These are phyloP conservation scores for Pharmacophagus antenor DNA, from an alignment of 2,888 invertebrate genomes.

Conservation along the genomic window DNA sequence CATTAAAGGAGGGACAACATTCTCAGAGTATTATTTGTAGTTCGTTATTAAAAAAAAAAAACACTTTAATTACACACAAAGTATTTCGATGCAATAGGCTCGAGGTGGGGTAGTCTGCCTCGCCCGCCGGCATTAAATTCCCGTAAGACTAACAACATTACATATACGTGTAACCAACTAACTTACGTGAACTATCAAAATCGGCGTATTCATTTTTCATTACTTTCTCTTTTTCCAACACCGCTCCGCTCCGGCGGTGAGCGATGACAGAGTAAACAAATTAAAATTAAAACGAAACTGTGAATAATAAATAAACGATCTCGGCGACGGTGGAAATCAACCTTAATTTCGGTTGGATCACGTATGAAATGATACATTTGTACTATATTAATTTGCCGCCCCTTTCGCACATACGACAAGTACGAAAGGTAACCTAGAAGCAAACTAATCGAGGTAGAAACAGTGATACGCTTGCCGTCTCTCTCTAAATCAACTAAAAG, in stretches of 20 bases:
- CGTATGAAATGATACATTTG: constrained; percentile 34
- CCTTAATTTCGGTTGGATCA: constrained; percentile 32
- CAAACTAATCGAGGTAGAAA: not conserved
- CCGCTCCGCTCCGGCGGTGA: constrained; percentile 1
- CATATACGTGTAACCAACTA: constrained; percentile 50
- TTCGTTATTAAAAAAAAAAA: not conserved
- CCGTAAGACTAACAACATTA: constrained; percentile 51
- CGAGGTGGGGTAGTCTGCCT: constrained; percentile 74
- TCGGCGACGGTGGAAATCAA: constrained; percentile 28
- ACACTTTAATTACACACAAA: constrained; percentile 8
- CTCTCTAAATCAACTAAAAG: too few relatives aligned
- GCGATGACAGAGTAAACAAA: constrained; percentile 26
- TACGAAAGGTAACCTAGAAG: not conserved
- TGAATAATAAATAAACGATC: constrained; percentile 34
- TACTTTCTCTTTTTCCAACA: constrained; percentile 25
- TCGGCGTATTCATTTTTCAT: constrained; percentile 17
- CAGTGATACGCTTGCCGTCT: not conserved
- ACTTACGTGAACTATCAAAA: constrained; percentile 43
- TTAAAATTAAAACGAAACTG: constrained; percentile 26
- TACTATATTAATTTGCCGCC: constrained; percentile 30
- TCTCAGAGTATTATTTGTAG: not conserved
- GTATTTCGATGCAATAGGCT: constrained; percentile 32
- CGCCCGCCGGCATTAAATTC: constrained; percentile 69
- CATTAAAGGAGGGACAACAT: too few relatives aligned
- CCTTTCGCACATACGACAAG: not conserved